Conservation (phyloP, 1,140 invertebrate genomes). For the Pseudomyrmex concolor region DNA sequence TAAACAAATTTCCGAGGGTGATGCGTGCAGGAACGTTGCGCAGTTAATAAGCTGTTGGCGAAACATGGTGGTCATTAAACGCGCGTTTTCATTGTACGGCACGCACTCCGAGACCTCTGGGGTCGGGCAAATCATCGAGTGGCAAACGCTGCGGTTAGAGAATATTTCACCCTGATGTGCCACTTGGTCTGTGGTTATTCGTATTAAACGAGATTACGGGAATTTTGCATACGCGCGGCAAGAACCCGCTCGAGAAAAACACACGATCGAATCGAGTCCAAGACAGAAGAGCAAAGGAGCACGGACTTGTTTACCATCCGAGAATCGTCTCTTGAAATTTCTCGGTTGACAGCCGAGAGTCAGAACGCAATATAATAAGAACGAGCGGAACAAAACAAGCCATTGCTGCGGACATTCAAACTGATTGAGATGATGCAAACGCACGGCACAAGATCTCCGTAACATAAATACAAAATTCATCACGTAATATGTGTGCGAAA, state of each 20-base stretch:
- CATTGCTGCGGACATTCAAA: background rate
- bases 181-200: conserved; percentile 37
- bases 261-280: too few relatives aligned
- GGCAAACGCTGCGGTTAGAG: conserved; percentile 68
- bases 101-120: conserved; percentile 38
- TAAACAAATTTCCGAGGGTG: conserved; percentile 67
- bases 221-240: background rate
- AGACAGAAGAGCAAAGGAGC: too few relatives aligned
- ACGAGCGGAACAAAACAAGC: too few relatives aligned
- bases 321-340: too few relatives aligned
- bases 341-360: too few relatives aligned
- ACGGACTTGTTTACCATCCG: too few relatives aligned
- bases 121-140: conserved; percentile 58
- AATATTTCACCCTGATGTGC: conserved; percentile 61
- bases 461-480: background rate
- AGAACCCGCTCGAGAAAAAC: too few relatives aligned
- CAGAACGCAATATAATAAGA: too few relatives aligned
- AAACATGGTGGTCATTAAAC: conserved; percentile 81
- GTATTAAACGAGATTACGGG: conserved; percentile 24
- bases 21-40: conserved; percentile 70
- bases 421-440: background rate
- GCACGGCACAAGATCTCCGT: background rate
- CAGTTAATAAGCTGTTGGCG: conserved; percentile 77
- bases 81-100: conserved; percentile 66
- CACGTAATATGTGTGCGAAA: background rate